Evolutionary conservation across 1,140 invertebrate species (phyloP).

Genomic region (Ceratoteleas bidentatus): DNA sequence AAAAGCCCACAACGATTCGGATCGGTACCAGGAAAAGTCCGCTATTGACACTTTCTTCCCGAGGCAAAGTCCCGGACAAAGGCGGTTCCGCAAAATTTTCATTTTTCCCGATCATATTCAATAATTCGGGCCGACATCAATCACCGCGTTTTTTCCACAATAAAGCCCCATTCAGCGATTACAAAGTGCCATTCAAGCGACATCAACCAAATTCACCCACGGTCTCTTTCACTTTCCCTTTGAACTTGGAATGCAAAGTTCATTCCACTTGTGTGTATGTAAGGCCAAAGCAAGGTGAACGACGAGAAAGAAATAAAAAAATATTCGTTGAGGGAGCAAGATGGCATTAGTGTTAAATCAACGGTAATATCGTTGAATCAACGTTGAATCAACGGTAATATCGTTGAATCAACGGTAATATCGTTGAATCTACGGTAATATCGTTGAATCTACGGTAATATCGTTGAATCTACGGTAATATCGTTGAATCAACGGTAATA

Average conservation of each 20-base stretch:
- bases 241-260: constrained; percentile 32
- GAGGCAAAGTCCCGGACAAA: too few species aligned
- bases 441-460: too few species aligned
- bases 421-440: too few species aligned
- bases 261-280: constrained; percentile 10
- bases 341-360: too few species aligned
- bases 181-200: constrained; percentile 40
- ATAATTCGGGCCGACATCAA: constrained; percentile 39
- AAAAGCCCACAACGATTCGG: constrained; percentile 35
- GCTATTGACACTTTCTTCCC: constrained; percentile 43
- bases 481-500: too few species aligned
- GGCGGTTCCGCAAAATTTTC: constrained; percentile 25
- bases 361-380: too few species aligned
- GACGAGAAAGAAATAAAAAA: too few species aligned
- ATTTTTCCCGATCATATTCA: constrained; percentile 46
- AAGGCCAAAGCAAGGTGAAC: too few species aligned
- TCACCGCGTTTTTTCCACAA: constrained; percentile 25
- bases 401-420: too few species aligned
- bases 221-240: constrained; percentile 45
- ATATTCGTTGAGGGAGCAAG: too few species aligned
- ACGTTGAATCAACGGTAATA: too few species aligned
- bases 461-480: too few species aligned
- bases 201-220: constrained; percentile 14
- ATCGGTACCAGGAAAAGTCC: constrained; percentile 20
- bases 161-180: constrained; percentile 28